A percentile compares a stretch with the other conserved stretches of the same genome.
Evolutionary conservation across 2,797 vertebrate genomes (phyloP).

Genomic region (Chiroxiphia lanceolata): DNA sequence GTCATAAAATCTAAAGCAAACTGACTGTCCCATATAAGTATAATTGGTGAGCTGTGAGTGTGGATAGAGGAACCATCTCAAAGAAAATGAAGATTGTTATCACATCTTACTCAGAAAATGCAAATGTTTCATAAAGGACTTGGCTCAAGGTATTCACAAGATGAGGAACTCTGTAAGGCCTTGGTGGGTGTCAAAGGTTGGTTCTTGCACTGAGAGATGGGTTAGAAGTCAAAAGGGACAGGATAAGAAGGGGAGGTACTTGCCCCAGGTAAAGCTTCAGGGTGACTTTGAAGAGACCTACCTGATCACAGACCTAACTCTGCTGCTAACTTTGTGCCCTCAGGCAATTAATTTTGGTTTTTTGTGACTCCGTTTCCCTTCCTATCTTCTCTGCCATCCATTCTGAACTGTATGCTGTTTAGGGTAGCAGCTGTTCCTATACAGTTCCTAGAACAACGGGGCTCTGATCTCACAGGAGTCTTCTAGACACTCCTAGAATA

Average conservation of each 20-base stretch:
- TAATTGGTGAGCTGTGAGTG: neutral
- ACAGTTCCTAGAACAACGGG: neutral
- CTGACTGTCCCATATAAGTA: neutral
- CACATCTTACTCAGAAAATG: neutral
- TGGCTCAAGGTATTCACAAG: neutral
- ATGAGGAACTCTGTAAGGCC: neutral
- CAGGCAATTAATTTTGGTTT: neutral
- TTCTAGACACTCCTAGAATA: neutral
- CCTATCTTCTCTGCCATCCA: neutral
- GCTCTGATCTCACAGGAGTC: neutral
- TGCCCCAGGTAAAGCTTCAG: neutral
- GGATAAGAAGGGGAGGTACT: neutral
- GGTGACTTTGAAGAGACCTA: neutral
- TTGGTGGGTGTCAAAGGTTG: neutral
- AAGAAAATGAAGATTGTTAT: neutral
- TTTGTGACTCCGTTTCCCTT: neutral
- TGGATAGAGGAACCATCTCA: neutral
- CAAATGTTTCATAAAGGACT: neutral
- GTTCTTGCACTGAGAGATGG: neutral
- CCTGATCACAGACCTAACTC: neutral
- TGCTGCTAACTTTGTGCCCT: neutral
- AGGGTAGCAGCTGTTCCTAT: neutral
- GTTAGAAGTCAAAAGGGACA: neutral
- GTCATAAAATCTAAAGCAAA: neutral
- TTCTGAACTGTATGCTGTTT: neutral